These are phyloP conservation scores for Hemistola chrysoprasaria DNA, from an alignment of 2,888 invertebrate species.

Conservation along the genomic window DNA sequence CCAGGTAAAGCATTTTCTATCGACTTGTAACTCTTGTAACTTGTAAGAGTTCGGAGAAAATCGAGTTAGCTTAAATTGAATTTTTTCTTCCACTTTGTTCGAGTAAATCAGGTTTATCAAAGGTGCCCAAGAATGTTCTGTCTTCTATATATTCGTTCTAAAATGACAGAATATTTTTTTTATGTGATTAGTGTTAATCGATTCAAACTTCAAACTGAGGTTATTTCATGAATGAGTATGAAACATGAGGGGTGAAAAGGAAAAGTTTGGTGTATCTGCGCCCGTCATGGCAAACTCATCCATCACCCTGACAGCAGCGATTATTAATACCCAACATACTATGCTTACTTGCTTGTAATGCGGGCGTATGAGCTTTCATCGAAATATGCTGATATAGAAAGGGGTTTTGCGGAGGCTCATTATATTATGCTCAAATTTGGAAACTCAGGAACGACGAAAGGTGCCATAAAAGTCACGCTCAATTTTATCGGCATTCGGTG, in stretches of 20 bases:
- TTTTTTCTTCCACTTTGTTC: conserved; percentile 8
- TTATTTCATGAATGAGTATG: conserved; percentile 18
- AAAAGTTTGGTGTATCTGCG: conserved; percentile 48
- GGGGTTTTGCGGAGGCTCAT: conserved; percentile 35
- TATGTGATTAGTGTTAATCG: conserved; percentile 17
- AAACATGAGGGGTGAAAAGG: conserved; percentile 35
- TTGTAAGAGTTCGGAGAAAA: conserved; percentile 5
- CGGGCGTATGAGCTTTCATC: conserved; percentile 46
- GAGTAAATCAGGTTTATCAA: conserved; percentile 8
- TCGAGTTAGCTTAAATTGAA: conserved; percentile 17
- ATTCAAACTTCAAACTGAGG: conserved; percentile 11
- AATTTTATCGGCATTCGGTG: neutral
- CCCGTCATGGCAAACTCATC: conserved; percentile 65
- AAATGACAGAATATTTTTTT: neutral
- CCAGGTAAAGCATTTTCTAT: too few species aligned
- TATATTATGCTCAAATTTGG: conserved; percentile 6
- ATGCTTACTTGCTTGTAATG: conserved; percentile 43
- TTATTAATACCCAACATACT: conserved; percentile 57
- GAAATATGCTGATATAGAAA: conserved; percentile 36
- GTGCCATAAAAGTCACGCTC: conserved; percentile 2
- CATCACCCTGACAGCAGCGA: conserved; percentile 69
- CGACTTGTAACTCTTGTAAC: neutral
- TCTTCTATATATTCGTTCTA: neutral
- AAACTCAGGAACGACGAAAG: conserved; percentile 7
- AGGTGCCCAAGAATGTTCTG: conserved; percentile 7